Percentiles rank a stretch among this genome's conserved stretches.
Conservation (phyloP, 2,888 invertebrate genomes). For the Drosophila vallismaia region DNA sequence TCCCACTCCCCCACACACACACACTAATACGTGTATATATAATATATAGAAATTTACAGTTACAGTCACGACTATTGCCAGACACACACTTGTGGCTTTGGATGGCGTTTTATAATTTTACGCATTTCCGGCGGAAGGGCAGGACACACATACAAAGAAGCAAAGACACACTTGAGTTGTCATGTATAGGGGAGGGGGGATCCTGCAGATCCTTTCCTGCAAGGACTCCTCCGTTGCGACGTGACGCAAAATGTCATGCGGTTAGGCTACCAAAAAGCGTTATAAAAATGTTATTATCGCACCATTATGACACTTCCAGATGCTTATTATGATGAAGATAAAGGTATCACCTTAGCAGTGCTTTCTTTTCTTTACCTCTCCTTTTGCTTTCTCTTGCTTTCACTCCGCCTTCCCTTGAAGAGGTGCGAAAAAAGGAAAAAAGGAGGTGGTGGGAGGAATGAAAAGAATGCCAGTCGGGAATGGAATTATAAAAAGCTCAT, state of each 20-base stretch:
- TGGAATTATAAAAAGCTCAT: constrained; percentile 1
- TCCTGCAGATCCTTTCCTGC: neutral
- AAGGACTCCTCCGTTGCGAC: constrained; percentile 12
- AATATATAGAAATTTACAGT: neutral
- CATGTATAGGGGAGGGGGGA: constrained; percentile 4
- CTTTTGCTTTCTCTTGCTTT: neutral
- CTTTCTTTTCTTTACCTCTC: neutral
- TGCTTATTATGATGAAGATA: constrained; percentile 71
- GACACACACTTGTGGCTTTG: constrained; percentile 10
- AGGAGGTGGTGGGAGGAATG: neutral
- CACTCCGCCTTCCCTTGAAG: neutral
- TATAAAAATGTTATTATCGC: constrained; percentile 75
- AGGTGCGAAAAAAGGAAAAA: too few relatives aligned
- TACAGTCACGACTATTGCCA: constrained; percentile 9
- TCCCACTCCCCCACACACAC: neutral
- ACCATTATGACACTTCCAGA: constrained; percentile 73
- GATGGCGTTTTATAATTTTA: constrained; percentile 36
- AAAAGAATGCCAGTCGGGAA: neutral
- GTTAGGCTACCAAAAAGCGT: constrained; percentile 67
- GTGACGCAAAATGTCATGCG: constrained; percentile 42
- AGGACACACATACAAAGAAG: neutral
- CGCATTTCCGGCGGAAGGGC: constrained; percentile 28
- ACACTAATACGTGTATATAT: neutral
- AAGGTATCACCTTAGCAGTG: constrained; percentile 38
- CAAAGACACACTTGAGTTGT: neutral